These are phyloP conservation scores for Eulemur rufifrons DNA, from an alignment of 2,113 vertebrate species.

Conservation along the genomic window DNA sequence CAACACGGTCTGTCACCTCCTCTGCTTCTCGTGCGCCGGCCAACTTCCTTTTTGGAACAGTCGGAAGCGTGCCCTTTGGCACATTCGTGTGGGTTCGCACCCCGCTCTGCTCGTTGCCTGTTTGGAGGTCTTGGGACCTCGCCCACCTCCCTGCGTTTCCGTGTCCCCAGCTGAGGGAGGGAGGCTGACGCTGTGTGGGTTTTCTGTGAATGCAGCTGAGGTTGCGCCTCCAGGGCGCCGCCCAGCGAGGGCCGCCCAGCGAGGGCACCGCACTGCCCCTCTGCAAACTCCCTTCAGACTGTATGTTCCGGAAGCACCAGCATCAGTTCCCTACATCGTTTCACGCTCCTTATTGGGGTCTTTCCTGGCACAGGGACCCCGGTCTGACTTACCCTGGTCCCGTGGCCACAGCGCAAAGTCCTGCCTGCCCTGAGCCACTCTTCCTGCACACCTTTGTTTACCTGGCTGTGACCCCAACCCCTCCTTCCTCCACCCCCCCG, in stretches of 20 bases:
- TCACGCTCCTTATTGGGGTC: rapidly evolving
- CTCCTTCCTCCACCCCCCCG: neutral
- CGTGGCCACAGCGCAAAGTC: rapidly evolving
- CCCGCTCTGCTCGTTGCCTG: neutral
- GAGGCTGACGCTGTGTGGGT: rapidly evolving
- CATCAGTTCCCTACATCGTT: rapidly evolving
- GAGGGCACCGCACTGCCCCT: rapidly evolving
- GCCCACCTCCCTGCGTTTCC: rapidly evolving
- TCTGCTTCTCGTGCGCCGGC: neutral
- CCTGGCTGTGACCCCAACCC: rapidly evolving
- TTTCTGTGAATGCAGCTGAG: neutral
- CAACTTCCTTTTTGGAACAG: neutral
- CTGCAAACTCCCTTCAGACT: neutral
- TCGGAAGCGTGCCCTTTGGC: neutral
- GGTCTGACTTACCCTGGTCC: rapidly evolving
- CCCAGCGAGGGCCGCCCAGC: rapidly evolving
- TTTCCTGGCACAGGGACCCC: neutral
- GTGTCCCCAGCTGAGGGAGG: neutral
- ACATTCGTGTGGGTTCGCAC: rapidly evolving
- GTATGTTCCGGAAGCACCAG: rapidly evolving
- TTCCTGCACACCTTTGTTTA: rapidly evolving
- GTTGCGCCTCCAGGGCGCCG: rapidly evolving
- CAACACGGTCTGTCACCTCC: rapidly evolving
- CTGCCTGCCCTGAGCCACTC: too few relatives aligned
- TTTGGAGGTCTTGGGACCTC: neutral